Evolutionary conservation across 2,888 invertebrate genomes (phyloP).

Genomic region (Leucozona laternaria): DNA sequence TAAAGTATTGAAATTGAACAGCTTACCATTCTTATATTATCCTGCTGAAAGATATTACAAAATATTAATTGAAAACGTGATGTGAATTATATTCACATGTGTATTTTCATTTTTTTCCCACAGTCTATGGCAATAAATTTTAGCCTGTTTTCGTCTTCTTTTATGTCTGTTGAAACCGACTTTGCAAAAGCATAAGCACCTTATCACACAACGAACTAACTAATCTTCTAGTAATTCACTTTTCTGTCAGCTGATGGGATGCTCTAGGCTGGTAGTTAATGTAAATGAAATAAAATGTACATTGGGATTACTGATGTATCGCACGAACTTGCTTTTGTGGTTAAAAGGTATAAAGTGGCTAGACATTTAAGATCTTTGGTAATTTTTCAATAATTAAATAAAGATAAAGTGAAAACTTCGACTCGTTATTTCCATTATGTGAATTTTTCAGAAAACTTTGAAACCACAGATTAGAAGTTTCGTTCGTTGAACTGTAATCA

Average conservation of each 20-base stretch:
- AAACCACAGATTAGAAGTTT: no score
- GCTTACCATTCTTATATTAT: background rate
- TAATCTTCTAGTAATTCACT: background rate
- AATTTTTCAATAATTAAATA: no score
- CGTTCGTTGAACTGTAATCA: no score
- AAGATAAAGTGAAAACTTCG: no score
- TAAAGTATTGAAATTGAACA: background rate
- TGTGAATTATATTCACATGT: constrained; percentile 6
- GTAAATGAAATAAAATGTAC: background rate
- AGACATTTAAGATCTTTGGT: no score
- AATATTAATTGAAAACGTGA: constrained; percentile 36
- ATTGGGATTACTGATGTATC: no score
- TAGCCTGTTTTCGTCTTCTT: background rate
- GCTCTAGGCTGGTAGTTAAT: no score
- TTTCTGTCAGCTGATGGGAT: background rate
- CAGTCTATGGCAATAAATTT: background rate
- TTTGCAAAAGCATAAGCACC: constrained; percentile 10
- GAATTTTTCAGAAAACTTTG: no score
- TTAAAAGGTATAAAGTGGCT: no score
- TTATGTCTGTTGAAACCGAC: background rate
- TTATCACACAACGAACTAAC: background rate
- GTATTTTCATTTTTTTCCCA: constrained; percentile 16
- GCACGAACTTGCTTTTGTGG: no score
- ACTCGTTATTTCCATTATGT: no score
- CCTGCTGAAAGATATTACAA: background rate